Percentiles rank a stretch among this genome's conserved stretches.
Evolutionary conservation across 2,797 vertebrate genomes (phyloP).

Genomic region (Enteromius fasciolatus): DNA sequence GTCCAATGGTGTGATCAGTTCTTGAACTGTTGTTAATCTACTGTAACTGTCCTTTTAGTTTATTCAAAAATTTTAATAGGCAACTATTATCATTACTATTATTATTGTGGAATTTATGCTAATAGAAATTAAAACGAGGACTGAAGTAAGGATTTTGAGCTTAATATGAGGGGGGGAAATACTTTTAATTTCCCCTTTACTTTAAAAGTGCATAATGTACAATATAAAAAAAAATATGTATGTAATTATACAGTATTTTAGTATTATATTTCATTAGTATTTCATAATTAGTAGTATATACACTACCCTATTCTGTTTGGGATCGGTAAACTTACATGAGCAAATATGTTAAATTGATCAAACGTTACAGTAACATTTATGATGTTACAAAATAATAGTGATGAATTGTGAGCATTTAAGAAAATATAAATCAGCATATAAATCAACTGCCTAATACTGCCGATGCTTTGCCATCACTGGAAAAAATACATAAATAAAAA

Average conservation of each 20-base stretch:
- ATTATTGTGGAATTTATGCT: background rate
- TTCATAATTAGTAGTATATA: background rate
- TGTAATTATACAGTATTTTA: no score
- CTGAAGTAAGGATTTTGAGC: background rate
- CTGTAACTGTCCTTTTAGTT: background rate
- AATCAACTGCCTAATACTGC: background rate
- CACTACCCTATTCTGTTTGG: background rate
- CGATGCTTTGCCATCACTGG: background rate
- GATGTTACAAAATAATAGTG: background rate
- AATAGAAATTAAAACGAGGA: background rate
- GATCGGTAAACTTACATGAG: background rate
- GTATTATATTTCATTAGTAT: no score
- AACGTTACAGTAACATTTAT: background rate
- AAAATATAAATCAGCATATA: background rate
- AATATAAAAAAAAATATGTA: no score
- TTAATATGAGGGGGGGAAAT: no score
- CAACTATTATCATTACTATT: background rate
- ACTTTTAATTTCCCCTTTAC: background rate
- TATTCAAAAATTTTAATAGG: background rate
- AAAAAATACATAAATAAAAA: background rate
- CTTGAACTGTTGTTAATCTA: background rate
- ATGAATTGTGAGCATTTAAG: background rate
- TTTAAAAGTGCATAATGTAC: background rate
- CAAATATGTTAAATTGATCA: background rate
- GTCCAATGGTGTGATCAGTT: constrained; percentile 69